Evolutionary conservation across 2,888 invertebrate species (phyloP).

Genomic region (Trachelus iudaicus): DNA sequence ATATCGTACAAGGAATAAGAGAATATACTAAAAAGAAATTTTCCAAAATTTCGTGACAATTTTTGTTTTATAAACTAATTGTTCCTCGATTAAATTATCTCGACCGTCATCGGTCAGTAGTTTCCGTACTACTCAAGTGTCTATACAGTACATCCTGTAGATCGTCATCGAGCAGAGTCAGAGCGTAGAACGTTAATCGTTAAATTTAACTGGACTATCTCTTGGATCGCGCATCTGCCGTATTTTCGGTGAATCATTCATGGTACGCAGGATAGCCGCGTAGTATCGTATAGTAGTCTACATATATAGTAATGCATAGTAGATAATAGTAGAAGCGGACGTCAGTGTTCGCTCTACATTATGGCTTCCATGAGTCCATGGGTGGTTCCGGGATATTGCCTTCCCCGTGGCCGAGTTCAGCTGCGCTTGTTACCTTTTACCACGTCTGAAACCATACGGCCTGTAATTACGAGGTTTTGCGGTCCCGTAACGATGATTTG

Average conservation of each 20-base stretch:
- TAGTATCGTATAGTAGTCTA: background rate
- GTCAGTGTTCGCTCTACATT: slow-evolving; percentile 48
- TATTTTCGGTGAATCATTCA: slow-evolving; percentile 61
- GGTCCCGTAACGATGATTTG: slow-evolving; percentile 33
- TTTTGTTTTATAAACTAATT: background rate
- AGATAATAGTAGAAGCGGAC: background rate
- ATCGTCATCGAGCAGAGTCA: background rate
- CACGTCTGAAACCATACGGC: slow-evolving; percentile 49
- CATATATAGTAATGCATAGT: background rate
- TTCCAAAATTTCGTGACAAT: background rate
- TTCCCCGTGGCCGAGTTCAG: slow-evolving; percentile 45
- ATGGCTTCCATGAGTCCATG: slow-evolving; percentile 56
- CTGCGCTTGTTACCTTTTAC: slow-evolving; percentile 29
- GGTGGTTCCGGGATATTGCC: slow-evolving; percentile 58
- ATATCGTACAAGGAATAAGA: no score
- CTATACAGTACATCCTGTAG: background rate
- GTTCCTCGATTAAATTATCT: background rate
- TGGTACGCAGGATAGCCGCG: background rate
- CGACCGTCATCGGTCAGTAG: background rate
- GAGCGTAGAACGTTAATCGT: slow-evolving; percentile 36
- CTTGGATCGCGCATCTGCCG: slow-evolving; percentile 63
- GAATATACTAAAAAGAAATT: no score
- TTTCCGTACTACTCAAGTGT: background rate
- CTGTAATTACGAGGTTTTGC: slow-evolving; percentile 46
- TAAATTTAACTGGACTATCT: slow-evolving; percentile 48